Base-by-base conservation (phyloP, 1,140 invertebrate species). In the Penaeus vannamei region DNA sequence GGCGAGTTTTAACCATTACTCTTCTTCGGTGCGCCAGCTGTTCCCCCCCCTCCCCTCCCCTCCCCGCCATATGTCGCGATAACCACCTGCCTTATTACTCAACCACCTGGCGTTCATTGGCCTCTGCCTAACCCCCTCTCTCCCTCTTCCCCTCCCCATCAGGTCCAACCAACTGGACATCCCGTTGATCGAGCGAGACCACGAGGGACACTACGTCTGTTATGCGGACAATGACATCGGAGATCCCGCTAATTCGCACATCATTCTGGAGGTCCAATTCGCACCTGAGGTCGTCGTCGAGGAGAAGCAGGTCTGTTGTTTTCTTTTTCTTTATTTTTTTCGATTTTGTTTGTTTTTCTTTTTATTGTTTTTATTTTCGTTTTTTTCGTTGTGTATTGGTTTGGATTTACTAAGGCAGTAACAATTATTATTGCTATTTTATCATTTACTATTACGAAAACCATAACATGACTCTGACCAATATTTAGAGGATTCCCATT, bases 81-180 rank as follows among this genome's bases (percentile, higher is more conserved):
- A 72, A 72, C n/a, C 17, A n/a, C 66, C 23, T 69, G 66, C 22
- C 46, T 62, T 60, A 8, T 23, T 29, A 59, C 20, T 8, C 10
- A 4, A 42, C 36, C 22, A 42, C 22, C 53, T 42, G 20, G 32
- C 46, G 32, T 81, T 46, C 29, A 46, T 1, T 42, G 32, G 53
- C 32, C 4, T 3, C 14, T 19, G 20, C n/a, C n/a, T 81, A 26
- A 60, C 53, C 32, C n/a, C n/a, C 8, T 7, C 19, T 26, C 20
- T 2, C 53, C 12, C 36, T 26, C 14, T 26, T 66, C n/a, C 22
- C 23, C 64, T 53, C 53, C 17, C 59, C 22, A 10, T 20, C 86
- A 91, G 91, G 83, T 83, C 89, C n/a, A 91, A 91, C 86, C 91
- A 90, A 79, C 59, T 91, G 29, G 91, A 91, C 62, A 76, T 91